Conservation (phyloP, 2,113 vertebrate species). For the Albula glossodonta region DNA sequence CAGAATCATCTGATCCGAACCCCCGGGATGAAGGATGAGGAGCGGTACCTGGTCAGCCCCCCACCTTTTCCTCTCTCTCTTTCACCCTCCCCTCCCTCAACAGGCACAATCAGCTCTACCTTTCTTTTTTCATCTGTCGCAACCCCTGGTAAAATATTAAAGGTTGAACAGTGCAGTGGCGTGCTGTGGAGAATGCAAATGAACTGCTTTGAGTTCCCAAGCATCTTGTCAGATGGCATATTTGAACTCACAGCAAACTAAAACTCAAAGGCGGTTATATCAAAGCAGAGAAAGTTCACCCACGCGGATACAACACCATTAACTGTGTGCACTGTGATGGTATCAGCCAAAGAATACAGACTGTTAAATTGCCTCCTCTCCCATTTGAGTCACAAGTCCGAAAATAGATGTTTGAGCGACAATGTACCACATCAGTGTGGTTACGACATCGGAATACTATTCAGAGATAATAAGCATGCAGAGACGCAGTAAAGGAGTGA, state of each 20-base stretch:
- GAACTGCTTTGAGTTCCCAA: neutral
- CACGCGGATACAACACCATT: too few species aligned
- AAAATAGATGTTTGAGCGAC: neutral
- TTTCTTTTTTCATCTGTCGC: neutral
- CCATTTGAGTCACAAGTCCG: neutral
- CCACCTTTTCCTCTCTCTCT: neutral
- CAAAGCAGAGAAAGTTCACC: neutral
- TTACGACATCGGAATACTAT: too few species aligned
- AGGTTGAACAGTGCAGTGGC: neutral
- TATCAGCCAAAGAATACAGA: too few species aligned
- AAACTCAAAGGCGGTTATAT: neutral
- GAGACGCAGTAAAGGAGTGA: too few species aligned
- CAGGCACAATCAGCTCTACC: neutral
- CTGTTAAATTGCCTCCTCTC: neutral
- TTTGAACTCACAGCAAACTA: too few species aligned
- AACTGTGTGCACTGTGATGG: too few species aligned
- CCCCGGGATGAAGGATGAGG: conserved; percentile 84
- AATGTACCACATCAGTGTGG: too few species aligned
- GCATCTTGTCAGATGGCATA: too few species aligned
- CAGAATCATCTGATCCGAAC: conserved; percentile 87
- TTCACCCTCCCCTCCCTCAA: neutral
- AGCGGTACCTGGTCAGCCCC: conserved; percentile 81
- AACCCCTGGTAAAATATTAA: neutral
- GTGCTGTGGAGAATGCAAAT: neutral
- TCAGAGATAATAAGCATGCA: too few species aligned